phyloP scores from a whole-genome alignment of 2,888 invertebrate species.

The Drosophila monieri region DNA sequence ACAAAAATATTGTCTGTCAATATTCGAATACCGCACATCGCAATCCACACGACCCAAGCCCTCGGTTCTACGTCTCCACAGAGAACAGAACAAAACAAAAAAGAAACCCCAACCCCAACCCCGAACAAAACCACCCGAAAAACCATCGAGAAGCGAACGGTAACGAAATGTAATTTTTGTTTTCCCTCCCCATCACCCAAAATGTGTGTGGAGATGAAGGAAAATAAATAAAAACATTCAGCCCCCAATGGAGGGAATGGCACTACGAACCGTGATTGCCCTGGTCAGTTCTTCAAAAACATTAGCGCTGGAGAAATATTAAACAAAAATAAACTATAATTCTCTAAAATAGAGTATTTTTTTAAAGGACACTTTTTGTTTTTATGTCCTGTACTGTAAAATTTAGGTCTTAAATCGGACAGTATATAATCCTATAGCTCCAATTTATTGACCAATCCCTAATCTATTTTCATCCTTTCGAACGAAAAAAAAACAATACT shows the following conservation, averaged over 20 bases:
- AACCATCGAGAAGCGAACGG: slow-evolving; percentile 39
- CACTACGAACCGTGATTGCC: slow-evolving; percentile 27
- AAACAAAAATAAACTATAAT: too few species aligned
- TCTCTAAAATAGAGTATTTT: too few species aligned
- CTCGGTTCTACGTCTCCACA: neutral
- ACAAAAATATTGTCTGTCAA: slow-evolving; percentile 74
- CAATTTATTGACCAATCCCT: neutral
- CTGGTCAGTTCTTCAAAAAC: slow-evolving; percentile 19
- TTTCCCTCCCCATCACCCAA: slow-evolving; percentile 15
- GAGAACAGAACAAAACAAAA: neutral
- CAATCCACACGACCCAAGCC: slow-evolving; percentile 30
- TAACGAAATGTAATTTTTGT: slow-evolving; percentile 70
- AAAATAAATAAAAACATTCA: slow-evolving; percentile 24
- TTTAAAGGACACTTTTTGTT: too few species aligned
- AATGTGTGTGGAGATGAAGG: slow-evolving; percentile 8
- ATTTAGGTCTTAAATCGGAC: neutral
- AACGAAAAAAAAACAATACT: neutral
- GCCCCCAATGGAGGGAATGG: neutral
- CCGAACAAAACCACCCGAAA: slow-evolving; percentile 14
- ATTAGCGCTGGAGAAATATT: neutral
- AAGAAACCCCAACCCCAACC: slow-evolving; percentile 17
- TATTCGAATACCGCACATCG: slow-evolving; percentile 44
- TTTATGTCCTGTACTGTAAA: neutral
- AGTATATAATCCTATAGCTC: too few species aligned
- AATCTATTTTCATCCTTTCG: neutral